These are phyloP conservation scores for Bungarus multicinctus DNA, from an alignment of 2,113 vertebrate species.

Conservation along the genomic window DNA sequence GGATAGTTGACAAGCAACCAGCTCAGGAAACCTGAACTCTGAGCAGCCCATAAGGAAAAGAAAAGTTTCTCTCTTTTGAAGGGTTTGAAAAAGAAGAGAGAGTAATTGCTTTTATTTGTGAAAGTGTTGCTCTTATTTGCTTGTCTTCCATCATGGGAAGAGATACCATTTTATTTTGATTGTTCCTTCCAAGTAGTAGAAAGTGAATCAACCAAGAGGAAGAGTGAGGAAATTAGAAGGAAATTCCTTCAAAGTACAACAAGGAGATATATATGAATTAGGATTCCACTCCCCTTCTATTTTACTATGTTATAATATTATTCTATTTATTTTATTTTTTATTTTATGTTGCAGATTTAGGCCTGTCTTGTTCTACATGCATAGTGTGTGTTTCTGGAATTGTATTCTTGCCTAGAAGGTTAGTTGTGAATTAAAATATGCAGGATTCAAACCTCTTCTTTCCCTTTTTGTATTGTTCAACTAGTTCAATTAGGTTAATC, in stretches of 20 bases:
- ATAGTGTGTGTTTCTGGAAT: not conserved
- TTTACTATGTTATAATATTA: not conserved
- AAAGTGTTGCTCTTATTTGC: not conserved
- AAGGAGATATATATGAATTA: not conserved
- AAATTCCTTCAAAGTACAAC: not conserved
- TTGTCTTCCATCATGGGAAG: not conserved
- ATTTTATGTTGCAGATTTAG: not conserved
- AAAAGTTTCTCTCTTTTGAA: too few species aligned
- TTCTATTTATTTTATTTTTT: not conserved
- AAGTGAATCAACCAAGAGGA: not conserved
- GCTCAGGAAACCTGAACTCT: too few species aligned
- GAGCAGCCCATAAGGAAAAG: too few species aligned
- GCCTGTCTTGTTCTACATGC: not conserved
- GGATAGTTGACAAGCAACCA: too few species aligned
- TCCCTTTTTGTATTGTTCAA: not conserved
- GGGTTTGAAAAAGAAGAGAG: too few species aligned
- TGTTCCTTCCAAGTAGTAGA: not conserved
- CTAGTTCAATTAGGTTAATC: not conserved
- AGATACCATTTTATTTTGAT: not conserved
- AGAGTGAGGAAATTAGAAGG: not conserved
- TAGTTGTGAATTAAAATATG: not conserved
- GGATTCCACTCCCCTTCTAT: not conserved
- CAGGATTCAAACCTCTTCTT: not conserved
- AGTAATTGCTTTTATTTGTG: too few species aligned
- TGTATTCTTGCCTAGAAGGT: not conserved